These are phyloP conservation scores for Rhincodon typus DNA, from an alignment of 2,797 vertebrate genomes.

Conservation along the genomic window DNA sequence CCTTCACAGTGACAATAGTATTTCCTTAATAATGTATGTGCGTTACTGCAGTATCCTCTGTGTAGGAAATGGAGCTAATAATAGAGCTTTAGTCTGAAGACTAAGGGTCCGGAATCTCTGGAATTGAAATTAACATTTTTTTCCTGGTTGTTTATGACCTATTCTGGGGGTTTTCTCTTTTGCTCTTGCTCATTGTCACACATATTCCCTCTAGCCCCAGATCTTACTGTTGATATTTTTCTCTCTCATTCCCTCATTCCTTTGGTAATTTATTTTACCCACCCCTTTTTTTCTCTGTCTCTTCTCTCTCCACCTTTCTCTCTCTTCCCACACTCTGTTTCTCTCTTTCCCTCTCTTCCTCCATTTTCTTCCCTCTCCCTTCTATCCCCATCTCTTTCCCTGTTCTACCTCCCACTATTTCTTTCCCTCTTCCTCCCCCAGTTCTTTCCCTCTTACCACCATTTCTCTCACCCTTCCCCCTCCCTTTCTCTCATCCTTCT, in stretches of 20 bases:
- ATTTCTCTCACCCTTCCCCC: too few species aligned
- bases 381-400: neutral
- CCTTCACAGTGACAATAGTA: constrained; percentile 32
- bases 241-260: neutral
- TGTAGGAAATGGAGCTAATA: constrained; percentile 51
- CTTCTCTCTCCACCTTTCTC: constrained; percentile 44
- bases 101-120: constrained; percentile 10
- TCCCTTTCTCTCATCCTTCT: neutral
- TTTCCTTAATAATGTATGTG: constrained; percentile 35
- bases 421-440: neutral
- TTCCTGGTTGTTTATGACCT: neutral
- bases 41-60: constrained; percentile 23
- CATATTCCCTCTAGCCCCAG: neutral
- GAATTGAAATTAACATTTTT: constrained; percentile 22
- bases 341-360: constrained; percentile 35
- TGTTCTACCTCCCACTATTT: neutral
- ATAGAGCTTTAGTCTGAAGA: constrained; percentile 35
- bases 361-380: neutral
- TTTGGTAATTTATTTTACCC: neutral
- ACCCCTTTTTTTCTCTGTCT: neutral
- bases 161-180: neutral
- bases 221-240: neutral
- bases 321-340: constrained; percentile 38
- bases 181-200: neutral
- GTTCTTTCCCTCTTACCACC: neutral